These are phyloP conservation scores for Pantherophis vulpinus DNA, from an alignment of 2,797 vertebrate species.

Conservation along the genomic window DNA sequence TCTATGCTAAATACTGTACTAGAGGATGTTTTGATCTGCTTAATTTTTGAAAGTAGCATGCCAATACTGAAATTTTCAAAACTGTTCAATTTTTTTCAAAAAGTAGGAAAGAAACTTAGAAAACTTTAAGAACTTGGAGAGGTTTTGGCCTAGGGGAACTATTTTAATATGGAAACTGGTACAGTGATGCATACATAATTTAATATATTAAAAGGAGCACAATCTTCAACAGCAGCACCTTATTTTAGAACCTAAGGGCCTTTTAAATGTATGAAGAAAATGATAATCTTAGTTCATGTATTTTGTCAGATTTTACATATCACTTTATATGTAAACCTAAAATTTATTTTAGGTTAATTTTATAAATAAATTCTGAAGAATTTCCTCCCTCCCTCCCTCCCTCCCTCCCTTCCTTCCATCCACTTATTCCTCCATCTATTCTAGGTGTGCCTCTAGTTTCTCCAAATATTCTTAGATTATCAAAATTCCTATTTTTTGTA, in stretches of 20 bases:
- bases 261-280: slow-evolving; percentile 44
- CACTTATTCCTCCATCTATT: neutral
- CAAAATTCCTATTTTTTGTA: neutral
- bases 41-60: slow-evolving; percentile 7
- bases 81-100: slow-evolving; percentile 24
- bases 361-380: slow-evolving; percentile 1
- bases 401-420: neutral
- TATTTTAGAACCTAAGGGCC: slow-evolving; percentile 36
- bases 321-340: neutral
- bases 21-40: neutral
- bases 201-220: slow-evolving; percentile 44
- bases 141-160: slow-evolving; percentile 49
- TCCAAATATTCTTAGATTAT: neutral
- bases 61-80: slow-evolving; percentile 40
- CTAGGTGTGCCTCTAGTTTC: neutral
- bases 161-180: slow-evolving; percentile 53
- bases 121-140: slow-evolving; percentile 48
- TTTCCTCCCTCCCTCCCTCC: neutral
- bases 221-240: slow-evolving; percentile 37
- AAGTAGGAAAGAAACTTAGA: slow-evolving; percentile 39
- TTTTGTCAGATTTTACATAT: slow-evolving; percentile 33
- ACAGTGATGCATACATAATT: slow-evolving; percentile 45
- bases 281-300: slow-evolving; percentile 34
- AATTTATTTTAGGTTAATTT: slow-evolving; percentile 15
- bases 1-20: neutral